Evolutionary conservation across 2,797 vertebrate genomes (phyloP).

Genomic region (Macropus fuliginosus): DNA sequence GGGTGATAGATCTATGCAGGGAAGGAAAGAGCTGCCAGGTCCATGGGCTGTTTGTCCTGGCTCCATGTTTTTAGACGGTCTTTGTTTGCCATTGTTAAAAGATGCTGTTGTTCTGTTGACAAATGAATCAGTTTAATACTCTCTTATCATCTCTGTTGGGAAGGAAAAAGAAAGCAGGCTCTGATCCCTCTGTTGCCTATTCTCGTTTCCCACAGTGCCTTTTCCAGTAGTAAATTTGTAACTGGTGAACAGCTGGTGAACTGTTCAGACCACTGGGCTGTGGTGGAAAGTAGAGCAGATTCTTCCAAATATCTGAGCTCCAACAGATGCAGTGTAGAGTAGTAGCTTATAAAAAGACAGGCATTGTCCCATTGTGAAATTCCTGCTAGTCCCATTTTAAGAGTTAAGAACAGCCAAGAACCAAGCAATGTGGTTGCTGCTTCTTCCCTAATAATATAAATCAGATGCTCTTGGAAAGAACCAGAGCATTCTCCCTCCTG

Average conservation of each 20-base stretch:
- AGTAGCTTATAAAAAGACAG: constrained; percentile 27
- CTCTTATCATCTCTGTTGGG: constrained; percentile 5
- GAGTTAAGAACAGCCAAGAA: background rate
- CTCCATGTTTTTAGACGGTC: constrained; percentile 65
- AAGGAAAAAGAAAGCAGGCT: constrained; percentile 37
- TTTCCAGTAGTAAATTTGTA: background rate
- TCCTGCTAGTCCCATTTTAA: background rate
- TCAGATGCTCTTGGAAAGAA: constrained; percentile 41
- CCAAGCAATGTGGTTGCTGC: background rate
- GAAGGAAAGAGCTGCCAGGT: constrained; percentile 62
- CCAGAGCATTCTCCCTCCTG: background rate
- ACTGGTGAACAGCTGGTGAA: constrained; percentile 11
- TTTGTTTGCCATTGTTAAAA: constrained; percentile 40
- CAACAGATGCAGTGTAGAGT: background rate
- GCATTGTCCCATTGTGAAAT: background rate
- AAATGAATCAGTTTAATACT: constrained; percentile 35
- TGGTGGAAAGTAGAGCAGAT: background rate
- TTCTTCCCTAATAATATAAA: background rate
- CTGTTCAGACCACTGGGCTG: background rate
- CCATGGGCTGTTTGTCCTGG: constrained; percentile 66
- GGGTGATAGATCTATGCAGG: constrained; percentile 64
- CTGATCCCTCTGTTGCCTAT: background rate
- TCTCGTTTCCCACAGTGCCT: background rate
- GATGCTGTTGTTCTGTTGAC: constrained; percentile 51
- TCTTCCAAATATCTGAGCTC: background rate